Conservation (phyloP, 2,888 invertebrate genomes). For the Pandemis corylana region DNA sequence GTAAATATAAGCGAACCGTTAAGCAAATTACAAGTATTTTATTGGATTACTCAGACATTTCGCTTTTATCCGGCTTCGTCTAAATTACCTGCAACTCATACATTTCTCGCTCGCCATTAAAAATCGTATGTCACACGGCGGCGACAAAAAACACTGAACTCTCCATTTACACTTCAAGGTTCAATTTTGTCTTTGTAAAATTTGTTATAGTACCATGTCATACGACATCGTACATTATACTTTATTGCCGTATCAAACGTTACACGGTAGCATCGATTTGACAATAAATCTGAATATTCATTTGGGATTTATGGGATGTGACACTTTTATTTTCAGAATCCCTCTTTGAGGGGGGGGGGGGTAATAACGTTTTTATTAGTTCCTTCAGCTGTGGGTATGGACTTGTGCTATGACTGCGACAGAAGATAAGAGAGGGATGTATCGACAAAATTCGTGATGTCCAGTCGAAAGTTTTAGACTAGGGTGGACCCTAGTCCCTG, state of each 20-base stretch:
- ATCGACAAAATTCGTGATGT: no score
- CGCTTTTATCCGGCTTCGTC: background rate
- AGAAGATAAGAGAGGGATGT: background rate
- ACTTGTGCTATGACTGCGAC: background rate
- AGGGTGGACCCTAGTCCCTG: no score
- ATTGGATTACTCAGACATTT: background rate
- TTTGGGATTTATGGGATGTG: conserved; percentile 40
- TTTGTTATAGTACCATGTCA: background rate
- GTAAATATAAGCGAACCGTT: background rate
- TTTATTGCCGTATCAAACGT: conserved; percentile 38
- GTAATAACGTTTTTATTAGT: conserved; percentile 36
- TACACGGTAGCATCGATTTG: conserved; percentile 37
- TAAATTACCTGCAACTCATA: conserved; percentile 5
- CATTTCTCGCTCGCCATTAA: background rate
- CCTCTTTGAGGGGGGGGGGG: conserved; percentile 17
- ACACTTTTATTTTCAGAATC: conserved; percentile 36
- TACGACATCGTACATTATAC: background rate
- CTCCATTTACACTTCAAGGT: background rate
- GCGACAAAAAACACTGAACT: background rate
- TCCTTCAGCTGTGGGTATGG: conserved; percentile 10
- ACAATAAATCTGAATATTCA: conserved; percentile 42
- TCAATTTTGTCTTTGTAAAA: background rate
- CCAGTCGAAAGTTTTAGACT: background rate
- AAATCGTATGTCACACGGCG: background rate
- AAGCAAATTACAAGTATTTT: background rate